Base-by-base conservation (phyloP, 2,797 vertebrate genomes). In the Lacerta bilineata region DNA sequence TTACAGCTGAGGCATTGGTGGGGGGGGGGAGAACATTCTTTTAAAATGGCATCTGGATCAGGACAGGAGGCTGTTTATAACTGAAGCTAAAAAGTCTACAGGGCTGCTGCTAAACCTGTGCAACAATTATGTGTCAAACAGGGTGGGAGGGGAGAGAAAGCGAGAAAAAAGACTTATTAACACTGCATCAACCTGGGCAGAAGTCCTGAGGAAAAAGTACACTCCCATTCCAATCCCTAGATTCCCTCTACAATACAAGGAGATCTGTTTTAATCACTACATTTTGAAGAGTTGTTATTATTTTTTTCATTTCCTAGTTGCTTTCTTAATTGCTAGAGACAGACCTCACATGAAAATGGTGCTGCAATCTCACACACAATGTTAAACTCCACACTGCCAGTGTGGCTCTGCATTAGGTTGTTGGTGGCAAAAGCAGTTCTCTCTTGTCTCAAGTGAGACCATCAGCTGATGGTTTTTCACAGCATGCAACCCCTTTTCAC, bases 31-130 rank as follows among this genome's bases (percentile, higher is more conserved):
- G 1, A 3, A 64, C 18, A 46, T 43, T 72, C 55, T 87, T 91
- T 83, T 50, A 86, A 76, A 91, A 25, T 2, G 2, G 33, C 27
- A 79, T 17, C 25, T 88, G 39, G 9, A 83, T 93, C 80, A 79
- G 86, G 55, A 87, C 1, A 15, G 87, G 33, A 92, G 66, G 3
- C 1, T 61, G 85, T 90, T 91, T 91, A 75, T 41, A 87, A 89
- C 7, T 50, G n/a, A 39, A 66, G 27, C 80, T 84, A 1, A 88
- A 88, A 84, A 86, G 2, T 50, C 87, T 81, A 39, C 27, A 81
- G 89, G 5, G 15, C 59, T 78, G 84, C n/a, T 4, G 3, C 18
- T 78, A 80, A 93, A 80, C 61, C 39, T 72, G 4, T 0, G 69
- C 39, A 91, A 93, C 4, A 15, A 76, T 79, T 90, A 36, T 11